These are phyloP conservation scores for Symphodus melops DNA, from an alignment of 2,113 vertebrate genomes.

Conservation along the genomic window DNA sequence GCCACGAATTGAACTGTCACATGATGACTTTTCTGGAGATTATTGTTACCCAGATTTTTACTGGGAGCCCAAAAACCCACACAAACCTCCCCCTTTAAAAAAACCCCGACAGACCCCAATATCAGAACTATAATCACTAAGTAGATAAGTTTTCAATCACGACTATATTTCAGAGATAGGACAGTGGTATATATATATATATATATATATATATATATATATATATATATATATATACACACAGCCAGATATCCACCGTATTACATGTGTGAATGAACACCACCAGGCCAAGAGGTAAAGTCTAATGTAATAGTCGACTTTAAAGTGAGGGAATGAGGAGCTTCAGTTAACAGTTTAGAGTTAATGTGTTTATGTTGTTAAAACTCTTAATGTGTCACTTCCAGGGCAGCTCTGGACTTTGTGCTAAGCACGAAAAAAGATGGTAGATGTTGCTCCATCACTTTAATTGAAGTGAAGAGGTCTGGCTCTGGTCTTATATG, in stretches of 20 bases:
- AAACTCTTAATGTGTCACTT: background rate
- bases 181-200: too few relatives aligned
- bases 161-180: too few relatives aligned
- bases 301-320: conserved; percentile 26
- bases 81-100: too few relatives aligned
- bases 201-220: too few relatives aligned
- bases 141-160: too few relatives aligned
- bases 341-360: conserved; percentile 4
- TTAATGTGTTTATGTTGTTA: conserved; percentile 17
- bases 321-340: conserved; percentile 17
- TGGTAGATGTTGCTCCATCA: background rate
- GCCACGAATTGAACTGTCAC: background rate
- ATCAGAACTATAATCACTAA: too few relatives aligned
- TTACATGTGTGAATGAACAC: background rate
- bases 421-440: background rate
- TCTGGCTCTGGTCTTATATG: conserved; percentile 15
- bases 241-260: too few relatives aligned
- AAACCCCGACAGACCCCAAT: too few relatives aligned
- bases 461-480: conserved; percentile 17
- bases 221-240: too few relatives aligned
- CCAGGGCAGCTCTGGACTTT: background rate
- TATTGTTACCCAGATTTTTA: too few relatives aligned
- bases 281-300: conserved; percentile 1
- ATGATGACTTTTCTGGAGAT: background rate
- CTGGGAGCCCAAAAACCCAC: too few relatives aligned